Conservation (phyloP, 2,888 invertebrate species). For the Nemapogon koenigi region DNA sequence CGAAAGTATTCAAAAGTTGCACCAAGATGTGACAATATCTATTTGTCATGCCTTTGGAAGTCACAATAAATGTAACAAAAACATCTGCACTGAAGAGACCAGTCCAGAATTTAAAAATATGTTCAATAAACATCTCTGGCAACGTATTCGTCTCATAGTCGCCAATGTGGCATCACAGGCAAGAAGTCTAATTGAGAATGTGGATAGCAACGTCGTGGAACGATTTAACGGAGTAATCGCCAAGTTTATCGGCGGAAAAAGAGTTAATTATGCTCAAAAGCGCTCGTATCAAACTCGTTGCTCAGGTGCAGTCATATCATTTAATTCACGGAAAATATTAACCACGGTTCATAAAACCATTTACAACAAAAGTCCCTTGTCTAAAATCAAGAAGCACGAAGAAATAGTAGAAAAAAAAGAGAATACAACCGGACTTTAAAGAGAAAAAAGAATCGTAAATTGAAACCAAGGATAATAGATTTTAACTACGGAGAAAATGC, state of each 20-base stretch:
- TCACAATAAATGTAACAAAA: slow-evolving; percentile 4
- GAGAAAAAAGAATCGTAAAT: slow-evolving; percentile 9
- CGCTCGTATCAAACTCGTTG: slow-evolving; percentile 13
- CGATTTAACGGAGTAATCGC: slow-evolving; percentile 14
- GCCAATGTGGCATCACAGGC: slow-evolving; percentile 4
- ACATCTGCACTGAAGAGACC: not conserved
- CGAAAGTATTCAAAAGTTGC: slow-evolving; percentile 3
- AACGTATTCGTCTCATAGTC: not conserved
- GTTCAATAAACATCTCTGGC: not conserved
- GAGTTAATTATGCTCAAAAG: slow-evolving; percentile 11
- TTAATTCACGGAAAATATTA: slow-evolving; percentile 10
- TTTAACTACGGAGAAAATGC: slow-evolving; percentile 11
- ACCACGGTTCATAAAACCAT: slow-evolving; percentile 11
- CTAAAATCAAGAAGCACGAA: slow-evolving; percentile 8
- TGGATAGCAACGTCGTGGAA: slow-evolving; percentile 14
- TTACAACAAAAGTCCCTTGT: slow-evolving; percentile 4
- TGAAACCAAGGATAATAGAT: slow-evolving; percentile 7
- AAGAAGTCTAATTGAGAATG: slow-evolving; percentile 14
- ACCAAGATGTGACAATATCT: not conserved
- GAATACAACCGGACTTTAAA: not conserved
- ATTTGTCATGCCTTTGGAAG: not conserved
- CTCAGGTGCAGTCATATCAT: slow-evolving; percentile 12
- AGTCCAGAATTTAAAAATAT: not conserved
- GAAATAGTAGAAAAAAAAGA: slow-evolving; percentile 3
- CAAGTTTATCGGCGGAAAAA: slow-evolving; percentile 9